A percentile compares a stretch with the other conserved stretches of the same genome.
Conservation (phyloP, 2,888 invertebrate species). For the Zonitis immaculata region DNA sequence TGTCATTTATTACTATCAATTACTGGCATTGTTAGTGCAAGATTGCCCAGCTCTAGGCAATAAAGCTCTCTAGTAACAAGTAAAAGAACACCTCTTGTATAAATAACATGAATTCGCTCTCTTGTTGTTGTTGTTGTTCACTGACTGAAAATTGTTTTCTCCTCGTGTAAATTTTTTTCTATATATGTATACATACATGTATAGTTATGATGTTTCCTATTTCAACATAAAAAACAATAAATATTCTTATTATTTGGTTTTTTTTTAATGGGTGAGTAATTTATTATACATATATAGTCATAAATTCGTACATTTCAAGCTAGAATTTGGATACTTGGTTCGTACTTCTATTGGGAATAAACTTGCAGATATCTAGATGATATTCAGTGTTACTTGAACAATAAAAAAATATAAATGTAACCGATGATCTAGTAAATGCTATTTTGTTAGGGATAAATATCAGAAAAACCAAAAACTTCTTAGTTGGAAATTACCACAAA, state of each 20-base stretch:
- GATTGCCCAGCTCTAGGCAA: slow-evolving; percentile 30
- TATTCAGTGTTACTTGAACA: too few species aligned
- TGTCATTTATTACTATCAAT: slow-evolving; percentile 40
- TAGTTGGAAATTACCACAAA: too few species aligned
- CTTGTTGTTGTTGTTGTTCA: too few species aligned
- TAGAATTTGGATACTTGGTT: too few species aligned
- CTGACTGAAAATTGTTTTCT: slow-evolving; percentile 15
- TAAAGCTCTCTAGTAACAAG: slow-evolving; percentile 31
- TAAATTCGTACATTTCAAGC: too few species aligned
- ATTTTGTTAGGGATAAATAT: too few species aligned
- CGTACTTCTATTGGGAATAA: too few species aligned
- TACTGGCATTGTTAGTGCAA: slow-evolving; percentile 37
- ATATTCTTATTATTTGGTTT: background rate
- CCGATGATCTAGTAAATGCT: too few species aligned
- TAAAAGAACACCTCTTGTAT: slow-evolving; percentile 27
- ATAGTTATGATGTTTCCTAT: slow-evolving; percentile 17
- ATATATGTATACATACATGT: too few species aligned
- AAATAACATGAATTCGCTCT: slow-evolving; percentile 19
- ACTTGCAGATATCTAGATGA: too few species aligned
- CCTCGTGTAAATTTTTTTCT: slow-evolving; percentile 18
- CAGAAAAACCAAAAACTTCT: too few species aligned
- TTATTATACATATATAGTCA: background rate
- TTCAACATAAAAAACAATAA: slow-evolving; percentile 15
- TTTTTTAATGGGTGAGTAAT: background rate
- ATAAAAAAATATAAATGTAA: too few species aligned